A percentile compares a stretch with the other conserved stretches of the same genome.
These are phyloP conservation scores for Belgica antarctica DNA, from an alignment of 2,888 invertebrate species.

Conservation along the genomic window DNA sequence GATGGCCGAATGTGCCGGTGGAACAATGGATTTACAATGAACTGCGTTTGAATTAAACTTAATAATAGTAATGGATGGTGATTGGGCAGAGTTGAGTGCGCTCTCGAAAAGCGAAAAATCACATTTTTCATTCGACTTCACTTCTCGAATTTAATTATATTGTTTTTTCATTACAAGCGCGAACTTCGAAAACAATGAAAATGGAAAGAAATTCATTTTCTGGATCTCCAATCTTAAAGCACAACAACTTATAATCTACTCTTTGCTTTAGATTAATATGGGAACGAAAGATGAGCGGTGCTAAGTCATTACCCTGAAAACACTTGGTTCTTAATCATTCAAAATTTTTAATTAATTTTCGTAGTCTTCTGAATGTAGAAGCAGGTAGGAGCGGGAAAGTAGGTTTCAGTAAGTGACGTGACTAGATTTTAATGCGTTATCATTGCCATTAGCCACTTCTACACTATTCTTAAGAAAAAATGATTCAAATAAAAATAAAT, in stretches of 20 bases:
- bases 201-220: neutral
- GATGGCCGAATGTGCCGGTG: neutral
- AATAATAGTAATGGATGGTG: slow-evolving; percentile 29
- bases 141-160: neutral
- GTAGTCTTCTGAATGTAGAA: neutral
- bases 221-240: neutral
- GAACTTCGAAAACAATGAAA: slow-evolving; percentile 12
- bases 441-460: too few species aligned
- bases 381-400: too few species aligned
- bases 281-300: neutral
- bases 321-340: neutral
- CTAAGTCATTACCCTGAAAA: neutral
- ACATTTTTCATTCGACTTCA: slow-evolving; percentile 10
- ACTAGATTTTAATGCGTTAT: too few species aligned
- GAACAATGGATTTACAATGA: slow-evolving; percentile 18
- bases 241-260: slow-evolving; percentile 8
- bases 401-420: too few species aligned
- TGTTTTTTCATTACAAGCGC: slow-evolving; percentile 7
- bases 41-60: slow-evolving; percentile 26
- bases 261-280: slow-evolving; percentile 18
- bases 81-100: too few species aligned
- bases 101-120: slow-evolving; percentile 13
- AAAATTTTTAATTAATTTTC: slow-evolving; percentile 14
- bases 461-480: too few species aligned
- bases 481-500: too few species aligned